phyloP scores from a whole-genome alignment of 2,888 invertebrate genomes.

The Leucoptera coffeella region DNA sequence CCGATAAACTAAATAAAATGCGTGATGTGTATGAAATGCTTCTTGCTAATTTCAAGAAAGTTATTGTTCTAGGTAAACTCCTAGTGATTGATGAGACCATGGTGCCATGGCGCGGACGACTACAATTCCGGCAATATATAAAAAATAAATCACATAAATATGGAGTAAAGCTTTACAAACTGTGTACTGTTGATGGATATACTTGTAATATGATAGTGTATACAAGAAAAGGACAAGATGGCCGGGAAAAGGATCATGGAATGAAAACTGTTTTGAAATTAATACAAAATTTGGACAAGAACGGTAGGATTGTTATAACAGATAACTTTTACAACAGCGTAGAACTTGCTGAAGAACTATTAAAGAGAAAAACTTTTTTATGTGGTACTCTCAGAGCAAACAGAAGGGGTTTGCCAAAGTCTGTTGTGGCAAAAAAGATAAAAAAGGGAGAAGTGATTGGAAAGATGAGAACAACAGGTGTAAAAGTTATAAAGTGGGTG shows the following conservation, averaged over 20 bases:
- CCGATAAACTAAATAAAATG: slow-evolving; percentile 8
- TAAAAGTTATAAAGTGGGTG: no score
- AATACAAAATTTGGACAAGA: slow-evolving; percentile 7
- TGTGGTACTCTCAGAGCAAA: not conserved
- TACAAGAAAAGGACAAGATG: slow-evolving; percentile 8
- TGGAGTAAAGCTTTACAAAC: slow-evolving; percentile 14
- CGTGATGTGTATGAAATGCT: slow-evolving; percentile 5
- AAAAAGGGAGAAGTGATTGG: not conserved
- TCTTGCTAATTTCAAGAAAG: slow-evolving; percentile 6
- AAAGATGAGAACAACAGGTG: no score
- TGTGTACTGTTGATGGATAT: slow-evolving; percentile 13
- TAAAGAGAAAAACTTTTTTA: not conserved
- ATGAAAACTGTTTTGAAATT: slow-evolving; percentile 6
- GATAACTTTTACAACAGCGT: not conserved
- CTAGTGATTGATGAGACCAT: slow-evolving; percentile 15
- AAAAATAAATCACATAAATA: slow-evolving; percentile 13
- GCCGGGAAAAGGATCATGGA: slow-evolving; percentile 5
- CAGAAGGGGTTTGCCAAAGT: not conserved
- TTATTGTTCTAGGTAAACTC: slow-evolving; percentile 10
- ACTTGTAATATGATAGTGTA: slow-evolving; percentile 9
- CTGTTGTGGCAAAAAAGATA: no score
- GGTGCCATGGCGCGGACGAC: slow-evolving; percentile 13
- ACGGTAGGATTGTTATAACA: slow-evolving; percentile 9
- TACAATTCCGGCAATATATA: slow-evolving; percentile 14
- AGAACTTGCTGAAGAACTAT: not conserved